Conservation (phyloP, 2,888 invertebrate genomes). For the Hirtodrosophila duncani region DNA sequence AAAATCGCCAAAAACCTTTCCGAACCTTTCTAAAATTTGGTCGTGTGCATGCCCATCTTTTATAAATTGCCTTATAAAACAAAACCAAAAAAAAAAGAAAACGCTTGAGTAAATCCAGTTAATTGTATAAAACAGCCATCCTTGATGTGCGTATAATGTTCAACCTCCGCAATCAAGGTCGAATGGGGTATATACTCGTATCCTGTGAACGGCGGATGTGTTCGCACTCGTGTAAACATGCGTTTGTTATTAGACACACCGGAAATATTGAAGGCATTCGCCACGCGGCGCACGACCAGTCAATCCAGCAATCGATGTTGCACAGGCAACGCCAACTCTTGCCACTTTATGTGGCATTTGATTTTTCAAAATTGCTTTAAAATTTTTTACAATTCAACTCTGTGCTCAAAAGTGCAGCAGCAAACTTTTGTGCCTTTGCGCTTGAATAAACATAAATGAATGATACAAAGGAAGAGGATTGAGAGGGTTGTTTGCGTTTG, state of each 20-base stretch:
- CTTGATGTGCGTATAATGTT: conserved; percentile 60
- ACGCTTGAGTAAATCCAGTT: conserved; percentile 71
- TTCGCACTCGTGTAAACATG: conserved; percentile 72
- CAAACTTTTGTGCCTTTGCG: conserved; percentile 49
- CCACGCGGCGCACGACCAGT: conserved; percentile 57
- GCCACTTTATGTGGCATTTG: conserved; percentile 65
- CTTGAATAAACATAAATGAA: conserved; percentile 63
- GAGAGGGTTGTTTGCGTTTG: conserved; percentile 1
- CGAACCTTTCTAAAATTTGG: too few species aligned
- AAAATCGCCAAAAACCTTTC: too few species aligned
- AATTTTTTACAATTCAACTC: conserved; percentile 23
- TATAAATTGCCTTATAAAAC: conserved; percentile 63
- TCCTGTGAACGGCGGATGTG: conserved; percentile 53
- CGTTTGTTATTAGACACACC: conserved; percentile 73
- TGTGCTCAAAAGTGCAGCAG: conserved; percentile 23
- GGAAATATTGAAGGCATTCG: conserved; percentile 69
- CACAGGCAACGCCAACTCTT: conserved; percentile 28
- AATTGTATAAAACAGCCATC: too few species aligned
- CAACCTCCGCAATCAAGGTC: conserved; percentile 54
- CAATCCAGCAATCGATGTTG: conserved; percentile 3
- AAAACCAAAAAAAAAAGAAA: conserved; percentile 32
- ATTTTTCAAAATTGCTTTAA: conserved; percentile 60
- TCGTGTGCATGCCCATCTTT: conserved; percentile 50
- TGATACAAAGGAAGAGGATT: conserved; percentile 35
- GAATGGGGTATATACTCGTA: too few species aligned